Evolutionary conservation across 2,797 vertebrate species (phyloP), one percentile per base, ranked within the genome.

Genomic region (Dromococcyx pavoninus): DNA sequence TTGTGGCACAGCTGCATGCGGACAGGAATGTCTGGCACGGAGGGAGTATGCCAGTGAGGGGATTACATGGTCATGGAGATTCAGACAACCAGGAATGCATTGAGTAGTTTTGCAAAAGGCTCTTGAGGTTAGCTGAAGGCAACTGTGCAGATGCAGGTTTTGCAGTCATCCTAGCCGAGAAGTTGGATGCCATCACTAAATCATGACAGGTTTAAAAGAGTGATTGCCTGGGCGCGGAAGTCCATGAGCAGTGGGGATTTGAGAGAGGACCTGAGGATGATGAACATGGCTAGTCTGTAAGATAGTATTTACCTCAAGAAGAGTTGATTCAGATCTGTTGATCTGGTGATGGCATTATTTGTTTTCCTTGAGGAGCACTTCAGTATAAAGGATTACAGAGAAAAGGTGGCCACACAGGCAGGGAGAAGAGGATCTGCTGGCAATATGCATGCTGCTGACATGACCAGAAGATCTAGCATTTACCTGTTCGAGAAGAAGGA

Each of bases 21-120:
- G 96, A 95, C 96, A 94, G 95, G 94, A 96, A 96, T 96, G 93
- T 96, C 95, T 96, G 91, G 94, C 50, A 30, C 0, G 0, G 86
- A 93, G 90, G 69, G 93, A 93, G 83, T 62, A 87, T 51, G 9
- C 73, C 60, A 73, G n/a, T n/a, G 64, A 88, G 77, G 64, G 86
- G 64, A 91, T 96, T 96, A 93, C 90, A 79, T 0, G 8, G 77
- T 93, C 86, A 64, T 14, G 53, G 86, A 70, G 56, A 87, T 93
- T 94, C 86, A 73, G 91, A 56, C 41, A 35, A 86, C 71, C 70
- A 91, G 87, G 91, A 95, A 88, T 74, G 56, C 56, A 33, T 73
- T 0, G 0, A 78, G 82, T 56, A 81, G 41, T 69, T 96, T 94
- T 86, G 75, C 54, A 21, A 83, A 74, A 91, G 69, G 33, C 65